A percentile compares a stretch with the other conserved stretches of the same genome.
Evolutionary conservation across 2,888 invertebrate species (phyloP).

Genomic region (Amaurobius ferox): DNA sequence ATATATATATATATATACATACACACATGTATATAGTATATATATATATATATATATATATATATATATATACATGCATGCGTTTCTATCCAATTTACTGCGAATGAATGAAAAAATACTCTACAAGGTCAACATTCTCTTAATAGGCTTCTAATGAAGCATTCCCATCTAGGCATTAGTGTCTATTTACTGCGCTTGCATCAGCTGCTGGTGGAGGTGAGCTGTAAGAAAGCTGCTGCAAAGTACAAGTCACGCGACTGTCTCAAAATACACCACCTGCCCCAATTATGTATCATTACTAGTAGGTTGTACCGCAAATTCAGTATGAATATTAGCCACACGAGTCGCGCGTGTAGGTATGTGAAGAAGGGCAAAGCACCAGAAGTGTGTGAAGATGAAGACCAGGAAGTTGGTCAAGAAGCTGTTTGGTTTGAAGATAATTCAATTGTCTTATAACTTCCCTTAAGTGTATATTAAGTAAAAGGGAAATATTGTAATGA

Average conservation of each 20-base stretch:
- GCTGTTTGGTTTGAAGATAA: background rate
- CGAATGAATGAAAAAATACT: too few relatives aligned
- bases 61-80: too few relatives aligned
- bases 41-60: too few relatives aligned
- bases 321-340: background rate
- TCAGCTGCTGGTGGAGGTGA: background rate
- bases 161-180: background rate
- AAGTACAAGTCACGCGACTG: background rate
- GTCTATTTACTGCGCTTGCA: background rate
- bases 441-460: background rate
- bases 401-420: conserved; percentile 4
- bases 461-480: too few relatives aligned
- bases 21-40: too few relatives aligned
- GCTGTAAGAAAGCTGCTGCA: background rate
- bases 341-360: conserved; percentile 4
- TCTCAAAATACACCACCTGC: background rate
- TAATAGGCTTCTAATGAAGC: background rate
- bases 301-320: conserved; percentile 6
- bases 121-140: background rate
- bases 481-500: too few relatives aligned
- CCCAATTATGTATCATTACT: background rate
- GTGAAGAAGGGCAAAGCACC: too few relatives aligned
- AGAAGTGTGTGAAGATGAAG: background rate
- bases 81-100: too few relatives aligned
- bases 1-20: too few relatives aligned